Conservation (phyloP, 2,113 vertebrate species). For the Illadopsis cleaveri region DNA sequence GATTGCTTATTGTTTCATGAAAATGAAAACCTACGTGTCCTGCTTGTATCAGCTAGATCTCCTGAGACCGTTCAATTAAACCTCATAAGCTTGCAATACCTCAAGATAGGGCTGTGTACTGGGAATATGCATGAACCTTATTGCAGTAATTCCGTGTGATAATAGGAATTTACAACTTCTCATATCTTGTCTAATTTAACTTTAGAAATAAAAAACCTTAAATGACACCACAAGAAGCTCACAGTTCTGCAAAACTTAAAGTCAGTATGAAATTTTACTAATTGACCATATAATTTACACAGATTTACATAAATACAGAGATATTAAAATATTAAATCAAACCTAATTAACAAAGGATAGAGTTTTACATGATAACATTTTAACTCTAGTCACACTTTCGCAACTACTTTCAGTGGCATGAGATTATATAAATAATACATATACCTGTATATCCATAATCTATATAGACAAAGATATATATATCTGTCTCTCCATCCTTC, state of each 20-base stretch:
- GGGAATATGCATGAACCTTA: slow-evolving; percentile 47
- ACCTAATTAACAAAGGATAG: slow-evolving; percentile 62
- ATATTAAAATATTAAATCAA: slow-evolving; percentile 69
- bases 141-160: slow-evolving; percentile 39
- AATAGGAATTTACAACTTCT: slow-evolving; percentile 30
- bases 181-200: slow-evolving; percentile 40
- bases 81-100: slow-evolving; percentile 29
- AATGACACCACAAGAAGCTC: slow-evolving; percentile 61
- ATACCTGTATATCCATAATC: slow-evolving; percentile 34
- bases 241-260: slow-evolving; percentile 58
- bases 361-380: slow-evolving; percentile 31
- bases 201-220: slow-evolving; percentile 43
- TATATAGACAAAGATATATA: slow-evolving; percentile 40
- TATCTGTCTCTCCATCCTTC: not conserved
- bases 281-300: slow-evolving; percentile 57
- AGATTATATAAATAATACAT: slow-evolving; percentile 44
- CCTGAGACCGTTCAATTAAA: slow-evolving; percentile 49
- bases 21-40: slow-evolving; percentile 57
- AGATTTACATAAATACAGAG: slow-evolving; percentile 59
- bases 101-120: slow-evolving; percentile 4
- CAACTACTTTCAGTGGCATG: slow-evolving; percentile 48
- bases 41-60: slow-evolving; percentile 55
- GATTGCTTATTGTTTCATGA: slow-evolving; percentile 69
- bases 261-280: slow-evolving; percentile 65
- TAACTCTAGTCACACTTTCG: slow-evolving; percentile 43